These are phyloP conservation scores for Sciurus carolinensis DNA, from an alignment of 2,797 vertebrate genomes.

Conservation along the genomic window DNA sequence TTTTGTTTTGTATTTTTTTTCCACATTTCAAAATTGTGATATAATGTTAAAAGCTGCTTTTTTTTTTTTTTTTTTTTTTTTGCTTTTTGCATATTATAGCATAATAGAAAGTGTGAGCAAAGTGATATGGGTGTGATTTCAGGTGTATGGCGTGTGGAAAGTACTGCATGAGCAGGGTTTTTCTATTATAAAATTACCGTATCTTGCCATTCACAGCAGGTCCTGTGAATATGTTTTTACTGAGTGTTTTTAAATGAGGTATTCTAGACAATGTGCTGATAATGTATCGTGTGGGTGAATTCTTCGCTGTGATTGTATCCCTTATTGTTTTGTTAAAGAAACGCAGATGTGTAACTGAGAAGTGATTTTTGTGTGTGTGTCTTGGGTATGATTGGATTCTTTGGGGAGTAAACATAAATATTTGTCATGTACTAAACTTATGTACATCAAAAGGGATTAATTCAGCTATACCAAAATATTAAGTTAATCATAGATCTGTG, in stretches of 20 bases:
- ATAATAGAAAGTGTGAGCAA: conserved; percentile 91
- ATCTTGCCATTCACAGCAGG: conserved; percentile 94
- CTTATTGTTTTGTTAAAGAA: conserved; percentile 84
- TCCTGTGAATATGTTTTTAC: conserved; percentile 91
- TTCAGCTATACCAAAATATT: conserved; percentile 68
- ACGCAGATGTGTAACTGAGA: conserved; percentile 78
- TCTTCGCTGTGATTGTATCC: conserved; percentile 86
- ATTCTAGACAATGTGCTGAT: conserved; percentile 86
- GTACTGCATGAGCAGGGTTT: conserved; percentile 92
- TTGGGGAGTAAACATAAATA: conserved; percentile 29
- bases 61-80: conserved; percentile 89
- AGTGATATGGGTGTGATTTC: conserved; percentile 90
- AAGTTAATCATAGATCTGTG: neutral
- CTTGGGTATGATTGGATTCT: conserved; percentile 73
- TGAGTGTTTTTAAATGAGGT: conserved; percentile 87
- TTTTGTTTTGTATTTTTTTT: conserved; percentile 89
- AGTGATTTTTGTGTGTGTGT: conserved; percentile 59
- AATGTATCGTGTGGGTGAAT: conserved; percentile 87
- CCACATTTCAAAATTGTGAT: conserved; percentile 94
- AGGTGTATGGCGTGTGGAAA: conserved; percentile 90
- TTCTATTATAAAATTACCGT: conserved; percentile 87
- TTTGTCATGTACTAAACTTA: conserved; percentile 37
- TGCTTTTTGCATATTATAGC: conserved; percentile 89
- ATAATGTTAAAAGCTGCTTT: conserved; percentile 95
- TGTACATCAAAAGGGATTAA: conserved; percentile 75